A percentile compares a stretch with the other conserved stretches of the same genome.
These are phyloP conservation scores for Arrhamphus sclerolepis DNA, from an alignment of 2,797 vertebrate genomes.

Conservation along the genomic window DNA sequence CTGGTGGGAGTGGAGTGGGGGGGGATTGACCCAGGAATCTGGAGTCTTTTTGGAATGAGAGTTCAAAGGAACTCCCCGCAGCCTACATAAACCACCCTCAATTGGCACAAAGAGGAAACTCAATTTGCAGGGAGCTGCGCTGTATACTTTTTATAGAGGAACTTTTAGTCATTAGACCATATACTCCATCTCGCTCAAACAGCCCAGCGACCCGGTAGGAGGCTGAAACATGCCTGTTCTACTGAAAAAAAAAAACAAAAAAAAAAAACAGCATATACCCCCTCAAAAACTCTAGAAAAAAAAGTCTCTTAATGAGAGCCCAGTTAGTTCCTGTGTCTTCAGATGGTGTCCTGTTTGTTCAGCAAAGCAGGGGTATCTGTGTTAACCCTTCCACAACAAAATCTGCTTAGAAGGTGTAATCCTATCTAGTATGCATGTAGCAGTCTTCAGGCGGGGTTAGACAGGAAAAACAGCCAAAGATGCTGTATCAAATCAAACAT, in stretches of 20 bases:
- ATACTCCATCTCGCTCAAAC: slow-evolving; percentile 78
- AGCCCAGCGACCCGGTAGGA: slow-evolving; percentile 73
- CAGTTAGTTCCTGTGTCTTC: slow-evolving; percentile 79
- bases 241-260: slow-evolving; percentile 57
- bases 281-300: slow-evolving; percentile 43
- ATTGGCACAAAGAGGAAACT: slow-evolving; percentile 89
- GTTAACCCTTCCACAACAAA: slow-evolving; percentile 83
- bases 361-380: slow-evolving; percentile 78
- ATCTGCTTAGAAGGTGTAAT: slow-evolving; percentile 87
- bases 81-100: slow-evolving; percentile 88
- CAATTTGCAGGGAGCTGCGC: slow-evolving; percentile 86
- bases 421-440: slow-evolving; percentile 84
- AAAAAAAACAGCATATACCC: slow-evolving; percentile 39
- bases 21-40: slow-evolving; percentile 79
- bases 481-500: slow-evolving; percentile 86
- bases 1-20: slow-evolving; percentile 53
- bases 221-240: slow-evolving; percentile 71
- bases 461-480: slow-evolving; percentile 81
- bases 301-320: slow-evolving; percentile 80
- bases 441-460: slow-evolving; percentile 84
- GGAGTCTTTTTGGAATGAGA: slow-evolving; percentile 75
- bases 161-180: slow-evolving; percentile 87
- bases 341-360: slow-evolving; percentile 80
- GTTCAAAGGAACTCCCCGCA: slow-evolving; percentile 86
- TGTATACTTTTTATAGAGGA: slow-evolving; percentile 88